Conservation (phyloP, 2,113 vertebrate species). For the Osmerus mordax region DNA sequence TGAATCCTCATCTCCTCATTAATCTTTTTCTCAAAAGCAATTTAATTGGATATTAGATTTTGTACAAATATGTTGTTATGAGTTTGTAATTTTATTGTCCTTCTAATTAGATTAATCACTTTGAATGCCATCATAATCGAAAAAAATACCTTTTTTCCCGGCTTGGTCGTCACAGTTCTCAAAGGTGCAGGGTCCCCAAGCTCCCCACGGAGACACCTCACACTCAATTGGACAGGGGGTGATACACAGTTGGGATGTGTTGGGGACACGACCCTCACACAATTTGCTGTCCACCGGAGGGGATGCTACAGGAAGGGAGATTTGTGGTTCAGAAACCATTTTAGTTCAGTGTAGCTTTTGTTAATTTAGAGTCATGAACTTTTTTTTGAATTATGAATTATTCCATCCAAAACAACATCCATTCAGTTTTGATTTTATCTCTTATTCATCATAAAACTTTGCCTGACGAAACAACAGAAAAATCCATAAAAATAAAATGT, state of each 20-base stretch:
- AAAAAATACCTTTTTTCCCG: conserved; percentile 84
- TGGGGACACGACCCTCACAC: conserved; percentile 79
- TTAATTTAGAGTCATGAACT: too few relatives aligned
- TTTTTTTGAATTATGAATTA: too few relatives aligned
- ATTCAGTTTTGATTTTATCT: too few relatives aligned
- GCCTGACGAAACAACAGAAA: not conserved
- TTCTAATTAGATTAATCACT: not conserved
- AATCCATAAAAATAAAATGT: not conserved
- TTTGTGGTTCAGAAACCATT: not conserved
- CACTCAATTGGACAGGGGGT: conserved; percentile 90
- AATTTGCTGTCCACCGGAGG: conserved; percentile 82
- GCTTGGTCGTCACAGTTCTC: conserved; percentile 90
- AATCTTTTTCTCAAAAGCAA: not conserved
- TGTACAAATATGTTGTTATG: not conserved
- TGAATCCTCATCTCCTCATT: not conserved
- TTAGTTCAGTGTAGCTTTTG: not conserved
- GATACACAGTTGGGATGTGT: conserved; percentile 89
- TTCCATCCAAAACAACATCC: too few relatives aligned
- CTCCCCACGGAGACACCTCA: conserved; percentile 87
- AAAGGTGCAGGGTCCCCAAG: conserved; percentile 96
- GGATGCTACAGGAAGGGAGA: conserved; percentile 71
- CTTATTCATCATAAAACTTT: not conserved
- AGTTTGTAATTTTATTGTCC: not conserved
- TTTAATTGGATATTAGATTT: not conserved
- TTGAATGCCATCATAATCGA: not conserved